Evolutionary conservation across 2,113 vertebrate species (phyloP).

Genomic region (Falcunculus frontatus): DNA sequence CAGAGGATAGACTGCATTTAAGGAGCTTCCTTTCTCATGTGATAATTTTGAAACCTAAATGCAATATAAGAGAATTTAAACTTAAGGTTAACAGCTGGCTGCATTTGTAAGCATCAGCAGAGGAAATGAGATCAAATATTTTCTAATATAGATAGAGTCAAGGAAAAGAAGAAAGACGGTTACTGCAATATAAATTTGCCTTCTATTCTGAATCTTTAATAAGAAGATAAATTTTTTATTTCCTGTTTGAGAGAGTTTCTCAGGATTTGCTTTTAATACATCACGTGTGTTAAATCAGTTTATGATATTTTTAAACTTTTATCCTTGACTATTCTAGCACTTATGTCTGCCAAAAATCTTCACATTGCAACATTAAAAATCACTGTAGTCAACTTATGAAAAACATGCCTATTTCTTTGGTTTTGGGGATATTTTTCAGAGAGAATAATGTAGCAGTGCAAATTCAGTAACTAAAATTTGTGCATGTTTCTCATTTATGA

Average conservation of each 20-base stretch:
- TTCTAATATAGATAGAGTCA: not conserved
- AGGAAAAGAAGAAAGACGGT: not conserved
- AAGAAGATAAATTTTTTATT: not conserved
- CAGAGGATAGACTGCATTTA: not conserved
- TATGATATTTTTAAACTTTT: not conserved
- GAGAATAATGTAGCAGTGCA: not conserved
- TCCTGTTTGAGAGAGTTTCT: not conserved
- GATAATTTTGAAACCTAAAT: not conserved
- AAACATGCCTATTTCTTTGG: not conserved
- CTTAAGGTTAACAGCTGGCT: slow-evolving; percentile 12
- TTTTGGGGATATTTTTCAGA: not conserved
- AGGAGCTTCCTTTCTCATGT: not conserved
- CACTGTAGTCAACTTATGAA: not conserved
- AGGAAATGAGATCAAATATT: not conserved
- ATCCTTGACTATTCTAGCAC: not conserved
- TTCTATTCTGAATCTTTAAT: not conserved
- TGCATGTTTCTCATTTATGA: not conserved
- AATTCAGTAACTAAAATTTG: not conserved
- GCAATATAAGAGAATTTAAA: slow-evolving; percentile 19
- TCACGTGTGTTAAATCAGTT: not conserved
- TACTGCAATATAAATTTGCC: not conserved
- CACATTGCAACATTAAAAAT: not conserved
- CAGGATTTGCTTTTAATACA: not conserved
- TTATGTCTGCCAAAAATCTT: not conserved
- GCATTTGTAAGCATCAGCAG: not conserved